Conservation (phyloP, 2,113 vertebrate species). For the Procapra przewalskii region DNA sequence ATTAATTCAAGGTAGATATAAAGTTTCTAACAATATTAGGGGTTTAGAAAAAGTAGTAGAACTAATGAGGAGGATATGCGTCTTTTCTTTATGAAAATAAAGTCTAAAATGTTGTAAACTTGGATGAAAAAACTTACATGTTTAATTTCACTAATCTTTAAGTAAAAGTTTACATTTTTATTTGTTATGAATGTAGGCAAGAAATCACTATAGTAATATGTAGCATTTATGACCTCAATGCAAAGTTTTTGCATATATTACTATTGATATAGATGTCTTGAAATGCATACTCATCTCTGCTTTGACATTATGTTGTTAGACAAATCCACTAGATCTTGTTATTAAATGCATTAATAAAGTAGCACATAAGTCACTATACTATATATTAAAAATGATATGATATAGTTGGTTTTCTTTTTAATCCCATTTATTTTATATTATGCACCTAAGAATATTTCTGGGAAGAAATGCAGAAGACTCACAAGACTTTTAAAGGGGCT, state of each 20-base stretch:
- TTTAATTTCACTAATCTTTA: slow-evolving; percentile 16
- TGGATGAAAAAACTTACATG: not conserved
- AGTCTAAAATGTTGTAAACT: not conserved
- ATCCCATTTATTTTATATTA: not conserved
- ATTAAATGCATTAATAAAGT: not conserved
- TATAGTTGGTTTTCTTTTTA: not conserved
- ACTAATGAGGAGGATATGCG: not conserved
- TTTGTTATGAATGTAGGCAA: not conserved
- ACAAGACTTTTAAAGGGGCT: not conserved
- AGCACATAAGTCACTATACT: not conserved
- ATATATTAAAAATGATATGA: not conserved
- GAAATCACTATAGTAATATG: not conserved
- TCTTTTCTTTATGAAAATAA: not conserved
- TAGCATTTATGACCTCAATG: not conserved
- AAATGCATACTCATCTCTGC: not conserved
- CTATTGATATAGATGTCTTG: not conserved
- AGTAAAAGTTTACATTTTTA: not conserved
- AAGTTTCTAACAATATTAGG: not conserved
- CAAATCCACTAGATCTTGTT: not conserved
- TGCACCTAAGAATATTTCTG: slow-evolving; percentile 11
- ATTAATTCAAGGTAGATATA: not conserved
- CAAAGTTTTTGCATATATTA: not conserved
- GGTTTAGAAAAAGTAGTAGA: not conserved
- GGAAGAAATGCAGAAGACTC: not conserved
- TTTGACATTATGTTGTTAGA: slow-evolving; percentile 15